phyloP scores from a whole-genome alignment of 2,888 invertebrate genomes.

The Tenthredo notha region DNA sequence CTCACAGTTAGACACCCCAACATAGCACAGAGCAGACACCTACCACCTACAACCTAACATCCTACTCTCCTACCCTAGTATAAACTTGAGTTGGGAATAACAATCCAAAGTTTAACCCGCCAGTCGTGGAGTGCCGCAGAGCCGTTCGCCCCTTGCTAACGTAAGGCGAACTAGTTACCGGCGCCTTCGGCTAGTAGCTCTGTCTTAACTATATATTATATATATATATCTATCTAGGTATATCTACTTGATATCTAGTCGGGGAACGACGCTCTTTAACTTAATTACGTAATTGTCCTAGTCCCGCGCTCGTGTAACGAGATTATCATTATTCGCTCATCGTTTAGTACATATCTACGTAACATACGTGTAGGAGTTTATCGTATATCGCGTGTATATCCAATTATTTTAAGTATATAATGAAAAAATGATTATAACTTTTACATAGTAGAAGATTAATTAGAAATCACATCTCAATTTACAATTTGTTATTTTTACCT shows the following conservation, averaged over 20 bases:
- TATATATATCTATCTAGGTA: neutral
- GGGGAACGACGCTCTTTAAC: neutral
- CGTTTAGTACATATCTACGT: neutral
- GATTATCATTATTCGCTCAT: slow-evolving; percentile 38
- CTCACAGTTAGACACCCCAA: slow-evolving; percentile 11
- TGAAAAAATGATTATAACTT: neutral
- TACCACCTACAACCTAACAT: neutral
- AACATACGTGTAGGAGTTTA: neutral
- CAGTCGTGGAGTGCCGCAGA: slow-evolving; percentile 9
- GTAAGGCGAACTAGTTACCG: neutral
- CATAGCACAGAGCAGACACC: neutral
- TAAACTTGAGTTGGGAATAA: slow-evolving; percentile 20
- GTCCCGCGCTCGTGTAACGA: neutral
- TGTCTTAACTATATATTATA: neutral
- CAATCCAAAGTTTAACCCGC: slow-evolving; percentile 8
- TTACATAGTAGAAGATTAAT: too few relatives aligned
- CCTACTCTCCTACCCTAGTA: slow-evolving; percentile 11
- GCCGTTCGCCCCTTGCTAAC: neutral
- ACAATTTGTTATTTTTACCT: too few relatives aligned
- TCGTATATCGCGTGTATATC: neutral
- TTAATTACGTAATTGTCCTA: slow-evolving; percentile 38
- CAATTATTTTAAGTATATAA: neutral
- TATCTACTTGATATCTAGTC: neutral
- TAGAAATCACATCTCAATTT: too few relatives aligned
- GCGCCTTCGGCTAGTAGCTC: neutral